A percentile compares a stretch with the other conserved stretches of the same genome.
Evolutionary conservation across 2,797 vertebrate species (phyloP).

Genomic region (Anguilla marmorata): DNA sequence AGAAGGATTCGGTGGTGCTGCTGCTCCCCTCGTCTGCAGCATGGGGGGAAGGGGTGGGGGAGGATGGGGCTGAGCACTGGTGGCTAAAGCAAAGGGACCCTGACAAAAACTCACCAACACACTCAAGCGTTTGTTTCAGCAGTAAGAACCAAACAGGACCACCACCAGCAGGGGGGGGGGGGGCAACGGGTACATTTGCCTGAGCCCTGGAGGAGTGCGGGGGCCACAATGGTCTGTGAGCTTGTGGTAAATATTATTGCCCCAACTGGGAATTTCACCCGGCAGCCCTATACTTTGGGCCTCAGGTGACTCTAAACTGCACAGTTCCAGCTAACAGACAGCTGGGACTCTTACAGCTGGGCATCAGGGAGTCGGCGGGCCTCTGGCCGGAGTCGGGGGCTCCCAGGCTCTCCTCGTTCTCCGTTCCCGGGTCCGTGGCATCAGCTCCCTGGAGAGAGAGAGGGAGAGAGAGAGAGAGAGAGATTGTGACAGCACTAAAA

Average conservation of each 20-base stretch:
- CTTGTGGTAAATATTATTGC: too few species aligned
- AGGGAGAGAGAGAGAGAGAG: background rate
- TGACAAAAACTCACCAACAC: background rate
- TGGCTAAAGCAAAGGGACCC: background rate
- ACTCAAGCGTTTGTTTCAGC: background rate
- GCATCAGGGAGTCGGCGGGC: constrained; percentile 85
- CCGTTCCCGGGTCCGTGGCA: constrained; percentile 89
- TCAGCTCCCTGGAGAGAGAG: constrained; percentile 78
- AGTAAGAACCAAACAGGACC: background rate
- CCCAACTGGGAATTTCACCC: too few species aligned
- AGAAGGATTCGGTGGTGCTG: constrained; percentile 75
- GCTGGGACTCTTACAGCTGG: constrained; percentile 74
- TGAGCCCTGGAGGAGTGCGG: too few species aligned
- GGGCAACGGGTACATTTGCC: too few species aligned
- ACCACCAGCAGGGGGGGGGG: background rate
- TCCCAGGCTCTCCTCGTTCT: constrained; percentile 93
- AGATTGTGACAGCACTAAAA: background rate
- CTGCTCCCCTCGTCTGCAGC: constrained; percentile 75
- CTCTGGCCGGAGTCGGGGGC: constrained; percentile 88
- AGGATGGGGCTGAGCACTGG: too few species aligned
- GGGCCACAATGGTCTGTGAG: too few species aligned
- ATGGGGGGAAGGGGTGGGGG: background rate
- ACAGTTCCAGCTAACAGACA: constrained; percentile 37
- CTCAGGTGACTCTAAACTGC: background rate
- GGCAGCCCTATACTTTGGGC: background rate